phyloP scores from a whole-genome alignment of 2,113 vertebrate species.

The Tauraco erythrolophus region DNA sequence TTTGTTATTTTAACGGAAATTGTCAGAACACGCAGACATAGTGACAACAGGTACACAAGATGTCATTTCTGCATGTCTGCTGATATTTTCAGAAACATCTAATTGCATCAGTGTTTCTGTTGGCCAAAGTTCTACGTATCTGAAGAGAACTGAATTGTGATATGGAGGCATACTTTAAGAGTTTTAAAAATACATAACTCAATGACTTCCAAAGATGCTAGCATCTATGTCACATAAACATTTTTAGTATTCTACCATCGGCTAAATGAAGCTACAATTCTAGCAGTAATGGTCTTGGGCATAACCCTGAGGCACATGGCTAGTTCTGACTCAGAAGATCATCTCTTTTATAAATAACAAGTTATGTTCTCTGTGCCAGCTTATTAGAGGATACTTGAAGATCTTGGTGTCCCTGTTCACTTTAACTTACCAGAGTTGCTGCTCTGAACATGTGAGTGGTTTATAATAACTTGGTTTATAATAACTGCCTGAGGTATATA shows the following conservation, averaged over 20 bases:
- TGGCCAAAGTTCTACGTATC: neutral
- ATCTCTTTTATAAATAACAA: neutral
- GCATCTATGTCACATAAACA: neutral
- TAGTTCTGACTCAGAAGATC: neutral
- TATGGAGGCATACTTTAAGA: neutral
- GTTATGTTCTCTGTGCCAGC: neutral
- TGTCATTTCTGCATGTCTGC: neutral
- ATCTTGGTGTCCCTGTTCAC: neutral
- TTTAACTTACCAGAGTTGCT: neutral
- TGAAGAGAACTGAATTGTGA: neutral
- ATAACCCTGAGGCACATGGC: accelerated
- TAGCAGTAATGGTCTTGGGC: neutral
- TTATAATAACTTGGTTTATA: neutral
- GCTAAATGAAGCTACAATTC: neutral
- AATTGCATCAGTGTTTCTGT: neutral
- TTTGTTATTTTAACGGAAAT: neutral
- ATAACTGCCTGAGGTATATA: neutral
- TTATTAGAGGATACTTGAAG: neutral
- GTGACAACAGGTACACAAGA: neutral
- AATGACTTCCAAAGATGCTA: neutral
- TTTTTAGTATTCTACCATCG: neutral
- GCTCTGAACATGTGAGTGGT: neutral
- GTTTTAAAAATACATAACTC: neutral
- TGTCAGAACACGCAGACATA: neutral
- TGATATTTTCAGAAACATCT: neutral